Base-by-base conservation (phyloP, 2,113 vertebrate species). In the Apaloderma vittatum region DNA sequence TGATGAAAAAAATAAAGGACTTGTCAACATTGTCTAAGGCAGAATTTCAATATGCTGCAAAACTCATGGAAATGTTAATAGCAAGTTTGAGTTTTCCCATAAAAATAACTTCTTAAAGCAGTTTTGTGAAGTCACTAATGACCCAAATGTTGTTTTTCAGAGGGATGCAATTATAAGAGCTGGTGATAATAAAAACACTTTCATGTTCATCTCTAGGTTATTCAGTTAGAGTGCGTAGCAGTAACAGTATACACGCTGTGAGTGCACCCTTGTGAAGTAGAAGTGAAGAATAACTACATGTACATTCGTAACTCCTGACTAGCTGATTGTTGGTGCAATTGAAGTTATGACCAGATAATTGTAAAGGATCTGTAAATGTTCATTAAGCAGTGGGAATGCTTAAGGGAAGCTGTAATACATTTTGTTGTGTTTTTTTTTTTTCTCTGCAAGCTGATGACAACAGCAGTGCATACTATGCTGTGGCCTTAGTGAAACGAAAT, bases 401-500 rank as follows among this genome's bases (percentile, higher is more conserved):
- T 30, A 59, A 80, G 40, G 18, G 18, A 55, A 62, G 34, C 30
- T 59, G 45, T 59, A 55, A 68, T 14, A 40, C 17, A 5, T 81
- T 67, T n/a, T 73, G 45, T 71, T 40, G 40, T 40, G 40, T 40
- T 40, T 10, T 9, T 40, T 65, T 61, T 66, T 40, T 66, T 65
- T 26, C 75, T 49, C 75, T 49, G 16, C 62, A 96, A 99, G 99
- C 76, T 2, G 97, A 98, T 12, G 89, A 95, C 43, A 98, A 96
- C 17, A 98, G 97, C 58, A 98, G 89, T 70, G 97, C 94, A 0
- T 99, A 99, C 97, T 99, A 99, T 2, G 99, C 98, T 5, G 99
- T 99, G 45, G 99, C 98, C 0, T 96, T 99, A 79, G 98, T 99
- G 93, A 99, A 98, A 86, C 98, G 97, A 86, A 98, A 95, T 34